Base-by-base conservation (phyloP, 2,113 vertebrate species). In the Xyliphius kryptos region DNA sequence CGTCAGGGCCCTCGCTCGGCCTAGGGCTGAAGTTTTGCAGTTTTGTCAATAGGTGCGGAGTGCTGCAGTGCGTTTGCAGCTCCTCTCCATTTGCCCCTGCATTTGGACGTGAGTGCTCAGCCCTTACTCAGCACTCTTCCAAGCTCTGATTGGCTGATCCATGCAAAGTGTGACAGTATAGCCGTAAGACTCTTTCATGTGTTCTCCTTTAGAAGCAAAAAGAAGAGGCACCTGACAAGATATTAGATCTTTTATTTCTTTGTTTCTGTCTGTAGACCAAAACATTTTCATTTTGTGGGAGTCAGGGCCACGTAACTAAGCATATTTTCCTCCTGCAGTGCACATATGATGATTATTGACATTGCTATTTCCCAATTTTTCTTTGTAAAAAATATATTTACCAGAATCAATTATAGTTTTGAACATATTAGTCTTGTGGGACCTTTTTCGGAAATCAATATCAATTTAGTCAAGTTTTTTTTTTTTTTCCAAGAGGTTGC, bases 51-150 rank as follows among this genome's bases (percentile, higher is more conserved):
- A 53, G 56, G 49, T 65, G 40, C 76, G 79, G 76, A 79, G 68
- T 78, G 76, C 86, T 88, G 90, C 89, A 89, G 87, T 90, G 88
- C 87, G 89, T 80, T 72, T 87, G 82, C 79, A 75, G 77, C 60
- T 60, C 62, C 60, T 52, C 56, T 62, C 68, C 71, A 82, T 81
- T 82, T 82, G 86, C 82, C 82, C 84, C 91, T 85, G 90, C 92
- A 90, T 85, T 82, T 73, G 72, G 85, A 90, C 84, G 85, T 87
- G 90, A 87, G 88, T 70, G 66, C 81, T 79, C 70, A 65, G 66
- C 74, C 88, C 90, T 93, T 91, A 92, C 82, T 92, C 92, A 91
- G 91, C 90, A 90, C 80, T 82, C 77, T 82, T 76, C 79, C 75
- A 53, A 32, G 64, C 60, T 85, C 87, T 87, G 85, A 91, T 91